Evolutionary conservation across 2,113 vertebrate genomes (phyloP), one percentile per base, ranked within the genome.

Genomic region (Amphiprion percula): DNA sequence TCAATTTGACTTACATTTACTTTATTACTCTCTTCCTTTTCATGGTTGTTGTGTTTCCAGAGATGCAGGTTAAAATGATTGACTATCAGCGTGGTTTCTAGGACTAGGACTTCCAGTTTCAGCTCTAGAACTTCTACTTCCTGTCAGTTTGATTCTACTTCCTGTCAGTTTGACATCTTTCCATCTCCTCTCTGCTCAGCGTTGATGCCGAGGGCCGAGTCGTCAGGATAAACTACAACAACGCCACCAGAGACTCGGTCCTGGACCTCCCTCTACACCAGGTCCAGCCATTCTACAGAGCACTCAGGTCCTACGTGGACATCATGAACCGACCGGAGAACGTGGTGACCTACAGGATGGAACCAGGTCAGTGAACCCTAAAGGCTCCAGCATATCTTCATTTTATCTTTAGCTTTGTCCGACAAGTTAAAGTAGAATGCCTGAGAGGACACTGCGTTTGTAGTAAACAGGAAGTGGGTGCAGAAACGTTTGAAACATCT

Each of bases 191-290:
- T 84, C 64, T 90, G 65, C 26, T 52, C 81, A 99, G 98, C 0
- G 47, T 95, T 9, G 94, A 98, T 60, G 68, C 86, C 0, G 94
- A 94, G 49, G 96, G 95, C 1, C 91, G 90, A 46, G 92, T 96
- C 10, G 60, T 78, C 66, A 95, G 94, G 64, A 96, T 99, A 82
- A 98, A 98, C 90, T 97, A 90, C 70, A 99, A 98, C 85, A 97
- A 99, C 21, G 96, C 97, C 79, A 99, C 97, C 16, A 93, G 98
- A 90, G 97, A 98, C 64, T 95, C 97, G 0, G 90, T 97, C 78
- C 95, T 99, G 87, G 96, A 99, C 86, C 60, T 97, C 5, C 95
- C 97, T 6, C 26, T 95, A 21, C 94, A 97, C 56, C 94, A 94
- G 86, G 97, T 99, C 6, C 97, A 96, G 84, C 95, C 94, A 0